These are phyloP conservation scores for Myotis vivesi DNA, from an alignment of 2,797 vertebrate species.

Conservation along the genomic window DNA sequence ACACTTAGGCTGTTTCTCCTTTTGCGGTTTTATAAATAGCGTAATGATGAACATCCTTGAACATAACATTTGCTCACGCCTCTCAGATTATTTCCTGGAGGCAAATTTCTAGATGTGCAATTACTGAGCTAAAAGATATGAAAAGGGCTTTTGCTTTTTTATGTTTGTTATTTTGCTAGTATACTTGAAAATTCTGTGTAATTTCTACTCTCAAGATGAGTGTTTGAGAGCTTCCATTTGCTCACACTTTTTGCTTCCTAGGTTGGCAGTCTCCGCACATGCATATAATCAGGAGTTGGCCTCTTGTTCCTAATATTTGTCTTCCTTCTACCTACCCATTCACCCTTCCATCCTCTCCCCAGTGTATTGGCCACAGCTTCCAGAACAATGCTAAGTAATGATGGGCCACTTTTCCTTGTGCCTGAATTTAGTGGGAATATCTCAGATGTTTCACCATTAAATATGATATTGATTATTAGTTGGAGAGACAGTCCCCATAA, in stretches of 20 bases:
- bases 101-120: not conserved
- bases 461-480: not conserved
- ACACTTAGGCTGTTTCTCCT: not conserved
- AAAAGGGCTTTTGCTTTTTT: not conserved
- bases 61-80: not conserved
- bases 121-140: not conserved
- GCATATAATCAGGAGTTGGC: not conserved
- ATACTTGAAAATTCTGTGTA: not conserved
- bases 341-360: not conserved
- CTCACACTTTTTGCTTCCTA: not conserved
- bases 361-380: not conserved
- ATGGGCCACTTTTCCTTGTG: not conserved
- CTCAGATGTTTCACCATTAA: not conserved
- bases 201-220: not conserved
- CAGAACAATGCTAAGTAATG: not conserved
- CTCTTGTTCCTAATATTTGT: not conserved
- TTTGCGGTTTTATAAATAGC: conserved; percentile 34
- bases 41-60: not conserved
- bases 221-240: not conserved
- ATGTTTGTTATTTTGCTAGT: not conserved
- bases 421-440: not conserved
- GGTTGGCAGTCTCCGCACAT: not conserved
- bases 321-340: not conserved
- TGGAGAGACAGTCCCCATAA: not conserved
- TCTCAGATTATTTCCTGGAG: conserved; percentile 30